Base-by-base conservation (phyloP, 1,140 invertebrate species). In the Drosophila navojoa region DNA sequence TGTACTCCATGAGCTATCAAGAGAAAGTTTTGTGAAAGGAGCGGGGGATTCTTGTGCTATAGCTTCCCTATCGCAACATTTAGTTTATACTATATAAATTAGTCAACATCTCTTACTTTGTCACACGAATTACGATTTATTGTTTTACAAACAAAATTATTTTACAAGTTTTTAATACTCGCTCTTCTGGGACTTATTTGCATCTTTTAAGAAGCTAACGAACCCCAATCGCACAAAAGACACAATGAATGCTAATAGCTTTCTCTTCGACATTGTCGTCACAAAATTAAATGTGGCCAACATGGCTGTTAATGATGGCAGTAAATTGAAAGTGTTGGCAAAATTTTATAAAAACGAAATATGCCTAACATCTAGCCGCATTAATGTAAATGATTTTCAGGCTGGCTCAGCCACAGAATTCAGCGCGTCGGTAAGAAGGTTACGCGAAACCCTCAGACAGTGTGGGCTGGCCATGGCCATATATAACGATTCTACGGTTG, bases 381-480 rank as follows among this genome's bases (percentile, higher is more conserved):
- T 85, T 16, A 85, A 85, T 66, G 75, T 78, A 2, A 53, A 3
- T 1, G 81, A 85, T 3, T 81, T 78, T 13, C 68, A 64, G 42
- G 3, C 50, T 0, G 22, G 44, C 0, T 25, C 58, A 0, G 52
- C 70, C 1, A 9, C 22, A 3, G 13, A 69, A 13, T 69, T 86
- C 52, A 7, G 35, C 22, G 2, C 29, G 85, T 1, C 15, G 42
- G 5, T 10, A 16, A 15, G 15, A 15, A 15, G 19, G n/a, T 15
- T 15, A 9, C 70, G 77, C 2, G 32, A 50, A 0, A 25, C 4
- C 7, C 13, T 85, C 0, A 53, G 63, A 4, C 16, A 47, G 0
- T 80, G 74, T 11, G 81, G 81, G 5, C 25, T 85, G 58, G 4
- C 55, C 1, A 35, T 85, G 1, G 5, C 76, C 0, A 22, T 25